phyloP scores from a whole-genome alignment of 1,140 invertebrate species.

The Medauroidea extradentata region DNA sequence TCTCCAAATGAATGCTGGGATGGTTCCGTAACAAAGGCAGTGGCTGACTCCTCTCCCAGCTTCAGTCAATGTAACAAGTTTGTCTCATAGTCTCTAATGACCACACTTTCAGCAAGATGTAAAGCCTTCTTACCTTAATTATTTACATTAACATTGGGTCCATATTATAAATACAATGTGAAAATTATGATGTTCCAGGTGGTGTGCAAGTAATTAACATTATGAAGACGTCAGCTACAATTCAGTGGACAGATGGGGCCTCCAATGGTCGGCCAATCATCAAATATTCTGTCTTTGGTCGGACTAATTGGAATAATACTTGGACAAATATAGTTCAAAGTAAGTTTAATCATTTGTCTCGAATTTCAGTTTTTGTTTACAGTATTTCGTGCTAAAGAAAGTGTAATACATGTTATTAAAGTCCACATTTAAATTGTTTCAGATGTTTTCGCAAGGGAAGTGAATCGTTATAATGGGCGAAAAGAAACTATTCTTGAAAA shows the following conservation, averaged over 20 bases:
- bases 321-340: constrained; percentile 72
- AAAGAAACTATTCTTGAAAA: constrained; percentile 65
- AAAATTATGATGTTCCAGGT: constrained; percentile 40
- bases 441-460: constrained; percentile 50
- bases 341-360: too few species aligned
- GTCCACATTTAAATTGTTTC: constrained; percentile 3
- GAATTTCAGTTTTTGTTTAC: too few species aligned
- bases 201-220: constrained; percentile 72
- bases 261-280: constrained; percentile 72
- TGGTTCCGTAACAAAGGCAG: too few species aligned
- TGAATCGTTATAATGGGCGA: constrained; percentile 68
- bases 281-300: constrained; percentile 72
- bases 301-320: constrained; percentile 79
- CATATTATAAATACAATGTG: not conserved
- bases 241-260: constrained; percentile 88
- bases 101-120: too few species aligned
- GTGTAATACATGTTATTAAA: too few species aligned
- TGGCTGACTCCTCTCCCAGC: too few species aligned
- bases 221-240: constrained; percentile 65
- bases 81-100: too few species aligned
- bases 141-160: not conserved
- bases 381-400: not conserved
- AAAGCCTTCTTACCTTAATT: too few species aligned
- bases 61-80: too few species aligned
- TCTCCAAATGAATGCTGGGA: too few species aligned